Base-by-base conservation (phyloP, 2,888 invertebrate species). In the Protophormia terraenovae region DNA sequence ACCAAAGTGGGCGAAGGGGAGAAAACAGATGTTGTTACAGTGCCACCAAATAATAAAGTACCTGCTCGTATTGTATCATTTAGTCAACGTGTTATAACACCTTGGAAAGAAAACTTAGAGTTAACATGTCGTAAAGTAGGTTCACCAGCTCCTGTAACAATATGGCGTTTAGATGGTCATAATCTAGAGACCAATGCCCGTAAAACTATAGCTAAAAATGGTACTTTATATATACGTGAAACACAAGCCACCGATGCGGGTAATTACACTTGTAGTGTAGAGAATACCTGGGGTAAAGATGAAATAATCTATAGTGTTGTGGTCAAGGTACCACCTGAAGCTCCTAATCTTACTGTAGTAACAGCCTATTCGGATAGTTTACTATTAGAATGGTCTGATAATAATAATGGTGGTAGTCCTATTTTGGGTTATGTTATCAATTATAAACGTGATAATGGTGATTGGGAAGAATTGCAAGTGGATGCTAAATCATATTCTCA, bases 31-130 rank as follows among this genome's bases (percentile, higher is more conserved):
- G 96, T 96, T 10, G 95, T 96, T 53, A 96, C 96, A 2, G 95
- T 97, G 41, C 94, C 95, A 22, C 96, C 97, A 0, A 95, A 95
- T 55, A 95, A 95, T 89, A 95, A 95, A 93, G 97, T 97, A 80
- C 96, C 97, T 58, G 98, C 98, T 45, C 94, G 95, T 91, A 97
- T 98, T 91, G 96, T 97, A 3, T 97, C 97, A 66, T 98, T 98
- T 92, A 97, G 97, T 88, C 94, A 95, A 86, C 94, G 95, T 88
- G 95, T 96, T 86, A 94, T 96, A 32, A 96, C 95, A 5, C 97
- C 97, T 1, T 98, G 98, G 97, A 97, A 97, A 89, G 96, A 96
- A 90, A 96, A 97, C 89, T 95, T 98, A 45, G 95, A 95, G 32
- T 93, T 98, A 41, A 95, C 96, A 0, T 98, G 98, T 90, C 95